phyloP scores from a whole-genome alignment of 1,140 invertebrate genomes.

The Diabrotica virgifera region DNA sequence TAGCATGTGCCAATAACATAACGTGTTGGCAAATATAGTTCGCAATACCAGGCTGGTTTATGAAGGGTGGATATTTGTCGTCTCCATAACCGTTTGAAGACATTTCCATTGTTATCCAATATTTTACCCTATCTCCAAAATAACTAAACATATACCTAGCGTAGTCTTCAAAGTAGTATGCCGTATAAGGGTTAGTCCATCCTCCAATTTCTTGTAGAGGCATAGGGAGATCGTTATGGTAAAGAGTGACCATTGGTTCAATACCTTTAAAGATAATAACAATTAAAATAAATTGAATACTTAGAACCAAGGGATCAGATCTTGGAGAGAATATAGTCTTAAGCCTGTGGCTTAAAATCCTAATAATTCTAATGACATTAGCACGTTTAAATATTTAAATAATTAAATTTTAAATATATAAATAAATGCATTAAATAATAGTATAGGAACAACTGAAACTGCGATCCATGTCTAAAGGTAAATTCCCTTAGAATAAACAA shows the following conservation, averaged over 20 bases:
- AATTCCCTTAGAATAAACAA: too few relatives aligned
- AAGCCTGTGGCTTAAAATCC: too few relatives aligned
- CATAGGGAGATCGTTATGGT: conserved; percentile 40
- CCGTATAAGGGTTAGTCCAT: conserved; percentile 34
- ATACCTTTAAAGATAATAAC: conserved; percentile 43
- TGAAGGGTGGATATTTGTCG: background rate
- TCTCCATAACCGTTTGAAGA: conserved; percentile 15
- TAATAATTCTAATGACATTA: too few relatives aligned
- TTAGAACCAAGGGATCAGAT: too few relatives aligned
- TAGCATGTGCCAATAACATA: conserved; percentile 48
- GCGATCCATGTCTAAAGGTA: too few relatives aligned
- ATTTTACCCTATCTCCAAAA: conserved; percentile 26
- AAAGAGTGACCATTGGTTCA: conserved; percentile 58
- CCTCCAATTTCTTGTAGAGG: conserved; percentile 42
- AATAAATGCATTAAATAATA: too few relatives aligned
- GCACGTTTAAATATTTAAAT: too few relatives aligned
- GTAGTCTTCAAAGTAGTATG: conserved; percentile 40
- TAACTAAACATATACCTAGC: conserved; percentile 31
- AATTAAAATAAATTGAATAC: too few relatives aligned
- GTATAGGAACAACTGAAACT: too few relatives aligned
- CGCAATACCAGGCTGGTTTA: conserved; percentile 31
- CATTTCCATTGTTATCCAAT: conserved; percentile 45
- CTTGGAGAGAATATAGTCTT: too few relatives aligned
- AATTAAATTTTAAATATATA: too few relatives aligned
- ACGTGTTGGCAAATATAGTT: conserved; percentile 50